phyloP scores from a whole-genome alignment of 2,888 invertebrate genomes.

The Megaustenia siamemsis region DNA sequence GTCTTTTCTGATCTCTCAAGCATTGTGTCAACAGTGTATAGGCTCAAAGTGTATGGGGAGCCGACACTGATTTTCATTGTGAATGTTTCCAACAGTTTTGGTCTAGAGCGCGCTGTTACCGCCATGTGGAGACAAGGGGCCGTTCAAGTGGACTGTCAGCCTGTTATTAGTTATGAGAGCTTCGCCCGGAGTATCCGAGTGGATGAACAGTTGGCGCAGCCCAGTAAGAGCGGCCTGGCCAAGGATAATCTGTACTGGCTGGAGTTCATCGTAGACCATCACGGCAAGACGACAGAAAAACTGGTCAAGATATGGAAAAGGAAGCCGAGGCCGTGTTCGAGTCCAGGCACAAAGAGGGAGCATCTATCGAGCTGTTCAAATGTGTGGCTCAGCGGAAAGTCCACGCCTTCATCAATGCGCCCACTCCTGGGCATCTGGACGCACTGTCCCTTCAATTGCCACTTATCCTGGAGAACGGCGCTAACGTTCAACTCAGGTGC shows the following conservation, averaged over 20 bases:
- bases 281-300: constrained; percentile 62
- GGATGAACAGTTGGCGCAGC: constrained; percentile 50
- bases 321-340: constrained; percentile 62
- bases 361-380: constrained; percentile 63
- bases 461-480: constrained; percentile 65
- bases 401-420: constrained; percentile 61
- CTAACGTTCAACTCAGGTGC: constrained; percentile 60
- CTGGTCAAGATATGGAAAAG: constrained; percentile 63
- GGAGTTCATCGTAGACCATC: constrained; percentile 64
- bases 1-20: constrained; percentile 61
- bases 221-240: constrained; percentile 54
- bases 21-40: constrained; percentile 63
- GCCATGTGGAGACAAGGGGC: constrained; percentile 64
- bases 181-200: constrained; percentile 63
- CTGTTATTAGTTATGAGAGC: constrained; percentile 62
- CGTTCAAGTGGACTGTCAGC: constrained; percentile 62
- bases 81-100: constrained; percentile 64
- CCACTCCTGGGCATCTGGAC: constrained; percentile 60
- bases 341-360: constrained; percentile 57
- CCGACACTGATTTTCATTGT: constrained; percentile 64
- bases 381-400: constrained; percentile 65
- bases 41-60: constrained; percentile 69
- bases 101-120: constrained; percentile 64
- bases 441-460: constrained; percentile 63
- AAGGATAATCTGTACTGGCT: constrained; percentile 66